Percentiles rank a stretch among this genome's conserved stretches.
These are phyloP conservation scores for Drosophila mimica DNA, from an alignment of 2,888 invertebrate genomes.

Conservation along the genomic window DNA sequence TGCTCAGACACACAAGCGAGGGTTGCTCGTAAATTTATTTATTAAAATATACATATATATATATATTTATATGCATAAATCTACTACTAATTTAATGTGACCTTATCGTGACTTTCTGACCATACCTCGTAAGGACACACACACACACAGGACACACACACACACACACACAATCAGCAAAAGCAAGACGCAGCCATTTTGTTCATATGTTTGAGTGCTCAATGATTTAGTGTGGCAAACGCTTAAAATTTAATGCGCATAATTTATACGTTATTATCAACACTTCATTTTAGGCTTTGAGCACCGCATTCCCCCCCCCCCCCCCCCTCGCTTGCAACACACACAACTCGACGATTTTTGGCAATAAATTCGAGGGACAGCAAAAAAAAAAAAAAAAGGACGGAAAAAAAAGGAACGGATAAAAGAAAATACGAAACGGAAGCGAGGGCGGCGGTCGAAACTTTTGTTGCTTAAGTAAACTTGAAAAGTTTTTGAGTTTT, in stretches of 20 bases:
- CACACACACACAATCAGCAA: background rate
- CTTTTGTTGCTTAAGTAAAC: constrained; percentile 79
- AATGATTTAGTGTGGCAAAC: constrained; percentile 56
- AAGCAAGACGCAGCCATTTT: constrained; percentile 33
- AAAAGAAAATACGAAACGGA: constrained; percentile 19
- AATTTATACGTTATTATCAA: constrained; percentile 73
- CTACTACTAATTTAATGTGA: background rate
- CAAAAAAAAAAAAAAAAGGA: constrained; percentile 1
- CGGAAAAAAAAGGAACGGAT: constrained; percentile 18
- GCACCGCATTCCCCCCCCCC: no score
- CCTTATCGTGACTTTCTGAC: background rate
- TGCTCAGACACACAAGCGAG: constrained; percentile 28
- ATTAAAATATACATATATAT: background rate
- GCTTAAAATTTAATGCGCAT: constrained; percentile 73
- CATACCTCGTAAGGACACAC: constrained; percentile 25
- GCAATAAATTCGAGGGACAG: constrained; percentile 68
- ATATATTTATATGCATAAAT: background rate
- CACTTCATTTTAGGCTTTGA: constrained; percentile 66
- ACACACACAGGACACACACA: constrained; percentile 2
- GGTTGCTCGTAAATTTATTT: constrained; percentile 1
- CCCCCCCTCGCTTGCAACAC: constrained; percentile 7
- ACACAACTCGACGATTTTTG: constrained; percentile 48
- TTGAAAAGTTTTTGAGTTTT: constrained; percentile 78
- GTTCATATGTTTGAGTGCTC: constrained; percentile 46
- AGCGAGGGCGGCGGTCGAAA: constrained; percentile 41